Evolutionary conservation across 2,797 vertebrate species (phyloP).

Genomic region (Coreius guichenoti): DNA sequence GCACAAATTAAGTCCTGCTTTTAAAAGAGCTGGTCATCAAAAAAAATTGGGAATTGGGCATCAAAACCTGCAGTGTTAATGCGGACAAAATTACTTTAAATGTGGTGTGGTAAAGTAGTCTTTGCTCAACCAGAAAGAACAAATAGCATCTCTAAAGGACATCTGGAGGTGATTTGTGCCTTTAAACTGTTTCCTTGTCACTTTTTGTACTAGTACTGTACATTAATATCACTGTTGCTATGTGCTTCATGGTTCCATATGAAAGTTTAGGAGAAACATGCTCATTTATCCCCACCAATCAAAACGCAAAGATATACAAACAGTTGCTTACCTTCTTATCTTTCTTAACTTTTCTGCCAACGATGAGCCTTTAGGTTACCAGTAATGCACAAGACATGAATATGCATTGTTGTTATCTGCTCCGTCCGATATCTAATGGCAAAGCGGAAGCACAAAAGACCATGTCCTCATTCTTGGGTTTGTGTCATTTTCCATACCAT

Average conservation of each 20-base stretch:
- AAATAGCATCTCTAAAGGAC: neutral
- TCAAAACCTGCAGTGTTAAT: neutral
- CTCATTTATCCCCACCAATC: neutral
- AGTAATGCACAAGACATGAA: neutral
- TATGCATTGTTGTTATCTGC: neutral
- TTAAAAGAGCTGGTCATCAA: neutral
- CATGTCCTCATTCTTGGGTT: neutral
- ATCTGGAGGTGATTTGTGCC: conserved; percentile 8
- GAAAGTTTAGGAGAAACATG: neutral
- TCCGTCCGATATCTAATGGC: neutral
- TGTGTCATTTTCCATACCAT: neutral
- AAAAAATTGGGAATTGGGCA: neutral
- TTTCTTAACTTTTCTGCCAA: neutral
- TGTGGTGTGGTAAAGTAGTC: conserved; percentile 12
- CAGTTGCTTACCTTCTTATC: neutral
- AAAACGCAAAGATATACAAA: neutral
- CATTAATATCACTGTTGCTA: neutral
- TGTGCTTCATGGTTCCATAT: neutral
- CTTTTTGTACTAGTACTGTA: neutral
- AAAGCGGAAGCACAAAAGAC: neutral
- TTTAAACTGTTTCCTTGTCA: neutral
- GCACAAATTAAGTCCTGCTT: too few relatives aligned
- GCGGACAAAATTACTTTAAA: neutral
- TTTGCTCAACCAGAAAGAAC: neutral
- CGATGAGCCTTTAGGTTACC: neutral